A percentile compares a stretch with the other conserved stretches of the same genome.
These are phyloP conservation scores for Prosapia bicincta DNA, from an alignment of 2,888 invertebrate species.

Conservation along the genomic window DNA sequence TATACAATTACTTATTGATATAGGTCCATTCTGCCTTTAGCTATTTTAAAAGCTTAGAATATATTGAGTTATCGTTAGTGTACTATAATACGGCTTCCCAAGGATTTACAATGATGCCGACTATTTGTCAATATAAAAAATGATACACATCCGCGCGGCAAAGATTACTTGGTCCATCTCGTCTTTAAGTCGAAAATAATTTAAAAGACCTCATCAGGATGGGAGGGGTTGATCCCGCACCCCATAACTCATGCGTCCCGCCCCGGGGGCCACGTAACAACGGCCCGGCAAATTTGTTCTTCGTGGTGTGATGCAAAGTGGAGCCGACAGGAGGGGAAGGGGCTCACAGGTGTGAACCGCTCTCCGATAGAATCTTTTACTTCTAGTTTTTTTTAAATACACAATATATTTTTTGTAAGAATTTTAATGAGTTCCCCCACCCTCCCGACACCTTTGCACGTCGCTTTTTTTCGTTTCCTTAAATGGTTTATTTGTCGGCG, in stretches of 20 bases:
- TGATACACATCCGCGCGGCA: background rate
- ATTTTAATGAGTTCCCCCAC: background rate
- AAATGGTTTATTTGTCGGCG: background rate
- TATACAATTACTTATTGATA: too few relatives aligned
- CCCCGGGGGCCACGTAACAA: background rate
- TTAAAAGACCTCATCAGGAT: constrained; percentile 17
- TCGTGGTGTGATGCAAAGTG: constrained; percentile 5
- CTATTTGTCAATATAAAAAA: background rate
- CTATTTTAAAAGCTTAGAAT: too few relatives aligned
- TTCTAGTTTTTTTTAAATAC: constrained; percentile 1
- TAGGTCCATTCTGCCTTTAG: too few relatives aligned
- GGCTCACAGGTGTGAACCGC: background rate
- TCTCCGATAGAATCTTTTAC: background rate
- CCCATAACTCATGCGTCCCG: constrained; percentile 18
- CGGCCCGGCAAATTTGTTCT: background rate
- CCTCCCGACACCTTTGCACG: background rate
- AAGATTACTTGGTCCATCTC: background rate
- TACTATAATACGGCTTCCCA: too few relatives aligned
- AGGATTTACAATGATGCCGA: background rate
- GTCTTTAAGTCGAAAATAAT: constrained; percentile 24
- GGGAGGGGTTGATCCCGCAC: constrained; percentile 8
- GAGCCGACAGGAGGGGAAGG: constrained; percentile 4
- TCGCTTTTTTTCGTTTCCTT: background rate
- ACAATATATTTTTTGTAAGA: background rate
- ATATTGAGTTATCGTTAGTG: too few relatives aligned